Base-by-base conservation (phyloP, 1,140 invertebrate genomes). In the Phocides pigmalion region DNA sequence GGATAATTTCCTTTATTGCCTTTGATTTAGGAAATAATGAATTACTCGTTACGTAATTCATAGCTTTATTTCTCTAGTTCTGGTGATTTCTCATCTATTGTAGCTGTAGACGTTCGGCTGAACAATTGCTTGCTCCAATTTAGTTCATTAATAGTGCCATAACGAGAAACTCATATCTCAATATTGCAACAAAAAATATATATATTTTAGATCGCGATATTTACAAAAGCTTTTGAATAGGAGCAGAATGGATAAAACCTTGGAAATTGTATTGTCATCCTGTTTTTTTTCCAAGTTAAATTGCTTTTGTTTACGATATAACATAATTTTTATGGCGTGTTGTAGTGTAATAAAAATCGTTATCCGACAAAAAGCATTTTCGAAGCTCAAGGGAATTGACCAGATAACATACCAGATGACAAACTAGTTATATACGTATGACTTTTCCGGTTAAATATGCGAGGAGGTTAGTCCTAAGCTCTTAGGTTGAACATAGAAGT, bases 111-210 rank as follows among this genome's bases (percentile, higher is more conserved):
- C 50, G 15, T 37, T 53, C 16, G 50, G 28, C 28, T 53, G 50
- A 53, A 53, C 28, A 53, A 53, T 53, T 35, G 9, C 32, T 37
- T 15, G 50, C 28, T 35, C 50, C 50, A 53, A 53, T 53, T 53
- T 53, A 37, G 28, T 25, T 47, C 46, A 39, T 53, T 37, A 35
- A 35, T 53, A 37, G 50, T 53, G 17, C 41, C 50, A 20, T 53
- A 53, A 37, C 32, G 35, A 53, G 50, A 41, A 39, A 39, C 32
- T 14, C 17, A 17, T 39, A 37, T 12, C 37, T 39, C 50, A n/a
- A 20, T 49, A 49, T 49, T 49, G 14, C 12, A 22, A 28, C n/a
- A n/a, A n/a, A n/a, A n/a, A n/a, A n/a, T n/a, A n/a, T n/a, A 35
- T 35, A 11, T 8, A n/a, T 11, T 35, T 35, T 35, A 2, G 4